Conservation (phyloP, 2,797 vertebrate species). For the Gymnoscopelus braueri region DNA sequence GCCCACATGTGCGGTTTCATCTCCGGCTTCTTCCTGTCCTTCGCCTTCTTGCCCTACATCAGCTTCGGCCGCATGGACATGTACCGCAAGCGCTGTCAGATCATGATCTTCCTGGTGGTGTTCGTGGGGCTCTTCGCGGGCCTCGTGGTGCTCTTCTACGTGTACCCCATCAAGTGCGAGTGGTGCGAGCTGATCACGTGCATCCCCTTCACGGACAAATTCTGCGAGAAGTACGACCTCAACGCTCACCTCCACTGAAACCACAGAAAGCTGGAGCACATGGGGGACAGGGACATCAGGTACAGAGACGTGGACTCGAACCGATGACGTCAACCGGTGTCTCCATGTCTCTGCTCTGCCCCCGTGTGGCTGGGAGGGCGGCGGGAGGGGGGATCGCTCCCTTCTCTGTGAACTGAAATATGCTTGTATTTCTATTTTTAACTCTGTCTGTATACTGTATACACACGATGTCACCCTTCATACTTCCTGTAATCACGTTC, state of each 20-base stretch:
- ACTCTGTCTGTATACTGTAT: slow-evolving; percentile 69
- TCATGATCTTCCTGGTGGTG: slow-evolving; percentile 92
- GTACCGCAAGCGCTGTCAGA: slow-evolving; percentile 98
- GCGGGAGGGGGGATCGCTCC: slow-evolving; percentile 10
- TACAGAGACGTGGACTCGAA: slow-evolving; percentile 35
- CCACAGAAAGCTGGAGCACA: background rate
- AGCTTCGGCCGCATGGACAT: slow-evolving; percentile 97
- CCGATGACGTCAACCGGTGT: slow-evolving; percentile 20
- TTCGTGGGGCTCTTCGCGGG: slow-evolving; percentile 95
- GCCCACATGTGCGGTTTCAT: slow-evolving; percentile 96
- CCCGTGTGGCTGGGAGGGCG: slow-evolving; percentile 22
- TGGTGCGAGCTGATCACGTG: slow-evolving; percentile 98
- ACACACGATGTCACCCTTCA: slow-evolving; percentile 50
- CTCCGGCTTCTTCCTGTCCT: slow-evolving; percentile 97
- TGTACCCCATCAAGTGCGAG: slow-evolving; percentile 94
- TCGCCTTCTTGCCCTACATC: slow-evolving; percentile 97
- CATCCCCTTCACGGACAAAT: slow-evolving; percentile 99
- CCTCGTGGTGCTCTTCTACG: slow-evolving; percentile 95
- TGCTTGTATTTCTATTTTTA: slow-evolving; percentile 71
- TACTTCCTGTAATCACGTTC: slow-evolving; percentile 56
- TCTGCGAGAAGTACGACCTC: slow-evolving; percentile 99
- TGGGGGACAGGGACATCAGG: slow-evolving; percentile 36
- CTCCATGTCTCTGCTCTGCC: slow-evolving; percentile 28
- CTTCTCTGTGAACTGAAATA: slow-evolving; percentile 70
- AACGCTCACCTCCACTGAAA: slow-evolving; percentile 95